Evolutionary conservation across 2,113 vertebrate genomes (phyloP), one percentile per base, ranked within the genome.

Genomic region (Vidua macroura): DNA sequence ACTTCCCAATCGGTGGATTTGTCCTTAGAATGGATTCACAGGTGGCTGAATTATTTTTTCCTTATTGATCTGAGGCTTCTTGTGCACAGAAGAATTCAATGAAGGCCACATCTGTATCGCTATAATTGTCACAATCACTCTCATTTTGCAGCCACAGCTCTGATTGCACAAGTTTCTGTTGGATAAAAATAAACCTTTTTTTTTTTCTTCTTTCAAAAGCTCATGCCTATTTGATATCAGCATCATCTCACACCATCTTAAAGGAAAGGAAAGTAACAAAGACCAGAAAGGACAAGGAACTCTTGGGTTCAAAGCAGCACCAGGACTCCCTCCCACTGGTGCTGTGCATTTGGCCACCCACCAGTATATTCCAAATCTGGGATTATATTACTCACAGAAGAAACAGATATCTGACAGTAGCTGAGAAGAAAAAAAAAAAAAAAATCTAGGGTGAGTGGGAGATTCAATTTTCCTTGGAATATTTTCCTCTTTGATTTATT

Each of bases 151-250:
- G 48, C 25, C 21, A 15, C 23, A 63, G 27, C 44, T 77, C 56
- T 83, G 83, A 86, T 51, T 80, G 19, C 53, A 3, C 17, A 70
- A 78, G 7, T 52, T 94, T 75, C 63, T 52, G 30, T 2, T 21
- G 24, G 30, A 23, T 79, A 86, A 79, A 95, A 96, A 72, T 27
- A 88, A 66, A 89, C 51, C 19, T 31, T 7, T 22, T 35, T n/a
- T 41, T 28, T 16, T 31, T 49, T 30, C 33, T 6, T 21, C 13
- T 72, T 90, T 37, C 15, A 55, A 67, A 64, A 83, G 18, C 63
- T 93, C 10, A 2, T 31, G 27, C 7, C 84, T 70, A 28, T 62
- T 86, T 1, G 1, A 8, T 56, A 78, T 2, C 60, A 81, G 24
- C 72, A 74, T 67, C 68, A 63, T 28, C 60, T 86, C 59, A 46